Evolutionary conservation across 37 sponge, comb jelly and placozoan genomes (phyloP), one percentile per base, ranked within the genome.

Genomic region (Spongilla lacustris): DNA sequence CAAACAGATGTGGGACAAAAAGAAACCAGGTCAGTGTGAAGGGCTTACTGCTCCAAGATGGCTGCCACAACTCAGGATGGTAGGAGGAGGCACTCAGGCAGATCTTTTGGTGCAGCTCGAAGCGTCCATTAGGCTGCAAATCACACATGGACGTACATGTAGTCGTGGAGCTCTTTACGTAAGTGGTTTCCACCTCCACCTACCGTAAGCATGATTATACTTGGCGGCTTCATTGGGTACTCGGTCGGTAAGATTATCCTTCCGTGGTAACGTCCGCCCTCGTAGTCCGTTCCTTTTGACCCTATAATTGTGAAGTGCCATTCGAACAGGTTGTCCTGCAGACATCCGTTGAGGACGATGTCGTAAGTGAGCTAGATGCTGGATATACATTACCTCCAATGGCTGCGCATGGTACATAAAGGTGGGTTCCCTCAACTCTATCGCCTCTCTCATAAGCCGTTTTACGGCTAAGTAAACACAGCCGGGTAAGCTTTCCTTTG

Each of bases 211-310:
- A 98, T 50, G 3, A 98, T 91, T 68, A 98, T 94, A 36, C 92
- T 92, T 6, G 99, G 99, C 22, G 99, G 99, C 80, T 98, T 98
- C 94, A 98, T 97, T n/a, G 99, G 99, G 84, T 98, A 98, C 77
- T 98, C 97, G 0, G 97, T 78, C 25, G 99, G 99, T 26, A 98
- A 85, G 50, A 95, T 75, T 32, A 98, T 95, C 35, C 99, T 71
- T 10, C 99, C 99, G 73, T 98, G 99, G 76, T 98, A 98, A 50
- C 75, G 32, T 21, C 99, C 99, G 0, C 96, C 89, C 49, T 98
- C 94, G 71, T 89, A 98, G 19, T 93, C 86, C 13, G 93, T 88
- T 25, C 88, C 99, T 31, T 85, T 50, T 1, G 98, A 94, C 9
- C 97, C 99, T 19, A 82, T 69, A 68, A 98, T 92, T 6, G 99